Evolutionary conservation across 1,140 invertebrate genomes (phyloP).

Genomic region (Heliothis subflexa): DNA sequence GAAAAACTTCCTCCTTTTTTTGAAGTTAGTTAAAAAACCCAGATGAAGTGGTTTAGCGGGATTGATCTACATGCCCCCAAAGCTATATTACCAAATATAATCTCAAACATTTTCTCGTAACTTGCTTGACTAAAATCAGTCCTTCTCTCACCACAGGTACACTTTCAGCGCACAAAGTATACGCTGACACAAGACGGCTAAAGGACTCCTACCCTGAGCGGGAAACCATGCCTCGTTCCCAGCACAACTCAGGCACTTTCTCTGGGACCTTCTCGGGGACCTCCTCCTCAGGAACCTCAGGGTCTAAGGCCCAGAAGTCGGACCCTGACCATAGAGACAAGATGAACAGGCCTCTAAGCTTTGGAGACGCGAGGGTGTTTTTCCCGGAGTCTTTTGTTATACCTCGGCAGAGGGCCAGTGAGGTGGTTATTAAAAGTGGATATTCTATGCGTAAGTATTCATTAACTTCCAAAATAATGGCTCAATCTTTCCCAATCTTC

Average conservation of each 20-base stretch:
- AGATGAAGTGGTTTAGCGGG: no score
- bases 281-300: constrained; percentile 83
- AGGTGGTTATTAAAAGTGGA: constrained; percentile 70
- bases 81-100: no score
- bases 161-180: constrained; percentile 78
- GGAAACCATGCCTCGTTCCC: constrained; percentile 62
- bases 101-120: no score
- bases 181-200: constrained; percentile 68
- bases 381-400: constrained; percentile 83
- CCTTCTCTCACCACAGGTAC: constrained; percentile 2
- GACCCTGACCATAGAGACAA: constrained; percentile 72
- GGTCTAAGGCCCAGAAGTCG: constrained; percentile 75
- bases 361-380: constrained; percentile 80
- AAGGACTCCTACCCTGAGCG: constrained; percentile 72
- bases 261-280: constrained; percentile 82
- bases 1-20: no score
- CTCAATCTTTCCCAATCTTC: no score
- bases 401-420: constrained; percentile 71
- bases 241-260: constrained; percentile 64
- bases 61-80: no score
- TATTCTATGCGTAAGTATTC: constrained; percentile 78
- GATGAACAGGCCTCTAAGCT: constrained; percentile 70
- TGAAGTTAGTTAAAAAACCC: no score
- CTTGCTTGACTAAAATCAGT: no score
- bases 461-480: no score